These are phyloP conservation scores for Cacatua alba DNA, from an alignment of 2,113 vertebrate genomes.

Conservation along the genomic window DNA sequence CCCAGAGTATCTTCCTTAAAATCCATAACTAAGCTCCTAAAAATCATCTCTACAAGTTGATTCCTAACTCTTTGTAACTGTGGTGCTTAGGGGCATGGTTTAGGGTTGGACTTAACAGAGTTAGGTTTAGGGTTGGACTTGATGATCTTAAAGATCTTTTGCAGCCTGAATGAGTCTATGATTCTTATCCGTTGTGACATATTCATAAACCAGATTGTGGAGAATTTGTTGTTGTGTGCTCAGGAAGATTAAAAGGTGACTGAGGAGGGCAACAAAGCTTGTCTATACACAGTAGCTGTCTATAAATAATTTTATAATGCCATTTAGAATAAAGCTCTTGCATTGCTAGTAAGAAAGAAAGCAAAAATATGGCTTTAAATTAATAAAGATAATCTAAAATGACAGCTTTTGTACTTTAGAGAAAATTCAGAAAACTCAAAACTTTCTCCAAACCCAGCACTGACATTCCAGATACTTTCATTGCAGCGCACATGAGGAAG, in stretches of 20 bases:
- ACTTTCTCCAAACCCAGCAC: not conserved
- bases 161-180: not conserved
- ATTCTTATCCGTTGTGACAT: not conserved
- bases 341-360: not conserved
- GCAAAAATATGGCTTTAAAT: not conserved
- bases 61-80: not conserved
- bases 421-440: not conserved
- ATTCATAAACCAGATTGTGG: not conserved
- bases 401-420: not conserved
- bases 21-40: not conserved
- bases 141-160: not conserved
- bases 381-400: not conserved
- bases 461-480: not conserved
- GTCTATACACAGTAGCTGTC: not conserved
- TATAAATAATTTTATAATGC: not conserved
- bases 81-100: not conserved
- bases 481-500: constrained; percentile 72
- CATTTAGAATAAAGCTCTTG: not conserved
- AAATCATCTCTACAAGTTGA: not conserved
- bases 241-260: not conserved
- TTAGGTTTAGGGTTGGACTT: not conserved
- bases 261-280: not conserved
- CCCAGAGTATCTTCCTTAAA: not conserved
- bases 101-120: not conserved
- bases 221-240: not conserved